A percentile compares a stretch with the other conserved stretches of the same genome.
phyloP scores from a whole-genome alignment of 1,140 invertebrate species.

The Eurosta solidaginis region DNA sequence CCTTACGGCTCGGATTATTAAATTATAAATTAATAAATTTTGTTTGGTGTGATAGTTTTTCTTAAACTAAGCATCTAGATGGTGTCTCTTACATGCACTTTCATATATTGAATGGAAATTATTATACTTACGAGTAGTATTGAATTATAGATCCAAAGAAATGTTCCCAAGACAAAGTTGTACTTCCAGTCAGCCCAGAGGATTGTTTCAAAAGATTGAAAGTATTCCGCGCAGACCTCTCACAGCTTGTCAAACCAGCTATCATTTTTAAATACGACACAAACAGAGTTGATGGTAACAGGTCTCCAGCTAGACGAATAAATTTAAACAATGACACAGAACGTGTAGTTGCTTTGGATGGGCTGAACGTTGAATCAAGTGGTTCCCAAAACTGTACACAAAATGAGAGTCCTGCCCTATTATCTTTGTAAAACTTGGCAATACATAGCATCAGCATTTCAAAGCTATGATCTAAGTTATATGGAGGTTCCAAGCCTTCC shows the following conservation, averaged over 20 bases:
- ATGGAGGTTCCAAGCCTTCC: constrained; percentile 81
- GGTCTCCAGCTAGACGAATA: constrained; percentile 82
- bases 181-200: constrained; percentile 59
- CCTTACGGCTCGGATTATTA: no score
- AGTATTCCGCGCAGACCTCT: constrained; percentile 75
- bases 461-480: constrained; percentile 77
- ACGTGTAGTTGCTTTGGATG: constrained; percentile 60
- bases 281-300: constrained; percentile 83
- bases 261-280: constrained; percentile 88
- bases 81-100: no score
- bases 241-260: constrained; percentile 76
- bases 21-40: no score
- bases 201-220: constrained; percentile 83
- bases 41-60: no score
- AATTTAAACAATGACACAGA: constrained; percentile 89
- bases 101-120: not conserved
- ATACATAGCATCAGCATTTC: constrained; percentile 81
- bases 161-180: constrained; percentile 81
- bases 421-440: constrained; percentile 76
- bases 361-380: constrained; percentile 59
- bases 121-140: constrained; percentile 67
- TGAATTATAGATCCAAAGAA: constrained; percentile 84
- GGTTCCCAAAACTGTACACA: constrained; percentile 84
- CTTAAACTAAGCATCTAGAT: no score
- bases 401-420: constrained; percentile 73